Evolutionary conservation across 2,888 invertebrate species (phyloP), one percentile per base, ranked within the genome.

Genomic region (Cremastinae sp.): DNA sequence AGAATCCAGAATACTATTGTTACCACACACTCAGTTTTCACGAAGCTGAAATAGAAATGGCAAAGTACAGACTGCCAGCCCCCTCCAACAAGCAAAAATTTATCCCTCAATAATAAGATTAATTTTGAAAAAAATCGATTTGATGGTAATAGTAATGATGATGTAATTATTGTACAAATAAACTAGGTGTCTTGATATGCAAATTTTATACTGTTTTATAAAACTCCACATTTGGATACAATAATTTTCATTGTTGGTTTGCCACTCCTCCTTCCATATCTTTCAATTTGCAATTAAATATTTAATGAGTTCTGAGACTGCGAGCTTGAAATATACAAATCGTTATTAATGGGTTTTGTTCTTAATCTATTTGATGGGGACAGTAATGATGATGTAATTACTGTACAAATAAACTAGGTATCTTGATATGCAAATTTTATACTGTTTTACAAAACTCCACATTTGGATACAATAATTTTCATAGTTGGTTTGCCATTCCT

Each of bases 1-100:
- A 96, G 90, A 96, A 96, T 78, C 96, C 96, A 0, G 97, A 97
- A 90, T 97, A 97, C 88, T 97, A 94, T 85, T 94, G 93, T 80
- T 97, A 96, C 85, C 93, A 96, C 85, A 92, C 92, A 49, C 93
- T 92, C 82, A 95, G 95, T 81, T 97, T 93, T 86, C 94, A 93
- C 82, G 96, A 97, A 90, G 95, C 96, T 59, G 96, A 97, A 91
- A 92, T 95, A 18, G 96, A 96, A 90, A 94, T 97, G 94, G 91
- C 93, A 1, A 94, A 95, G 84, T 95, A 92, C 84, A 92, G 97
- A 84, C 91, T 94, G 70, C 95, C 95, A 16, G 95, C 95, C 88
- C 97, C 97, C 43, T 94, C 95, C 2, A 81, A 78, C 18, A 74
- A 78, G 47, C 69, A 58, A 71, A 78, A 78, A 66, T 76, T 78